Percentiles rank a stretch among this genome's conserved stretches.
phyloP scores from a whole-genome alignment of 2,888 invertebrate species.

The Cepaea hortensis region DNA sequence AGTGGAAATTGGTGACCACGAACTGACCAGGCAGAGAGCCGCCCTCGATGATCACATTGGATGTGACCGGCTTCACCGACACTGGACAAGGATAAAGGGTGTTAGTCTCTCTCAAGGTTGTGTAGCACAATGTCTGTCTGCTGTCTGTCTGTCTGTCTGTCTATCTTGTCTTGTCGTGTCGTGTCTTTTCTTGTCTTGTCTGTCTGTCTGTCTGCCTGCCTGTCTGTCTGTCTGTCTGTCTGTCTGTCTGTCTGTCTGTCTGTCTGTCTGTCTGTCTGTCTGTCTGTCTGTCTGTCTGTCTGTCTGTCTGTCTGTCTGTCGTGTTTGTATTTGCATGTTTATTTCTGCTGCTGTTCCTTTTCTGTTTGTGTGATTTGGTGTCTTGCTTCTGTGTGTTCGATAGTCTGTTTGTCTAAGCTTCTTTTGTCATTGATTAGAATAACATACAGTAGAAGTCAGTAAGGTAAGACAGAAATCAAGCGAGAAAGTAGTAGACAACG shows the following conservation, averaged over 20 bases:
- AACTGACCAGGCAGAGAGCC: conserved; percentile 16
- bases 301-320: conserved; percentile 1
- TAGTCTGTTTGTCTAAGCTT: neutral
- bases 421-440: neutral
- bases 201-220: too few species aligned
- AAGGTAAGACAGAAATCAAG: neutral
- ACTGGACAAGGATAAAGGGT: conserved; percentile 12
- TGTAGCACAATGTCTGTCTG: too few species aligned
- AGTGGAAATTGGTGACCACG: conserved; percentile 6
- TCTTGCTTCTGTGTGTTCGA: neutral
- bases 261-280: neutral
- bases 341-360: neutral
- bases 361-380: neutral
- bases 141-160: too few species aligned
- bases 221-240: neutral
- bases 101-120: too few species aligned
- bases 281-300: neutral
- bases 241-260: neutral
- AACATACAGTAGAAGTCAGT: neutral
- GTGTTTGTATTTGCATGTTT: neutral
- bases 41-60: conserved; percentile 13
- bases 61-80: neutral
- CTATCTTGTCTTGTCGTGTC: too few species aligned
- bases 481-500: neutral
- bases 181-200: too few species aligned